A percentile compares a stretch with the other conserved stretches of the same genome.
Conservation (phyloP, 2,888 invertebrate species). For the Scaptomyza parva region DNA sequence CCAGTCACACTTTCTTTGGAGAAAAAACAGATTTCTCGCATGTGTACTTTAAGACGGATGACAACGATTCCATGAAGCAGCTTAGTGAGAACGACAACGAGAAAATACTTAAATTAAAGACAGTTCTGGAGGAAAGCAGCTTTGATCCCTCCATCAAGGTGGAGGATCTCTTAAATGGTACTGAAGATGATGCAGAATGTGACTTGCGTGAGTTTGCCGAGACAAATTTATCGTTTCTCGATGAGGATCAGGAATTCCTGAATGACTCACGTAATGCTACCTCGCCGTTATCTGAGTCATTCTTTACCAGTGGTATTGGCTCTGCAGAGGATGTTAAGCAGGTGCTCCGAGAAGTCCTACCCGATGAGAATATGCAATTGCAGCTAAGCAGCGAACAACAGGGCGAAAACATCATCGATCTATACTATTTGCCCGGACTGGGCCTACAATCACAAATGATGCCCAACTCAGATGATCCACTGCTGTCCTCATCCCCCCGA, state of each 20-base stretch:
- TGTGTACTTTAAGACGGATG: slow-evolving; percentile 80
- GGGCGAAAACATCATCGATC: slow-evolving; percentile 85
- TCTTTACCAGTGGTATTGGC: slow-evolving; percentile 92
- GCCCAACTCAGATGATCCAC: slow-evolving; percentile 94
- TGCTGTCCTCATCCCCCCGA: slow-evolving; percentile 93
- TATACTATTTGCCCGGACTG: slow-evolving; percentile 84
- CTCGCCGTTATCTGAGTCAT: slow-evolving; percentile 92
- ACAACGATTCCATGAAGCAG: slow-evolving; percentile 48
- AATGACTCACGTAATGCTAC: slow-evolving; percentile 90
- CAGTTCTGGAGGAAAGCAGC: slow-evolving; percentile 82
- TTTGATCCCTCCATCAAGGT: slow-evolving; percentile 83
- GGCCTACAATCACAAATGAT: slow-evolving; percentile 92
- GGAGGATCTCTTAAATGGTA: slow-evolving; percentile 82
- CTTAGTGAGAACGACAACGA: slow-evolving; percentile 83
- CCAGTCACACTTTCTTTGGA: slow-evolving; percentile 83
- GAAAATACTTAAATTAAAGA: slow-evolving; percentile 84
- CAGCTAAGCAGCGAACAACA: slow-evolving; percentile 84
- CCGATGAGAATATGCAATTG: slow-evolving; percentile 89
- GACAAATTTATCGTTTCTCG: slow-evolving; percentile 84
- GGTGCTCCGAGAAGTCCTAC: slow-evolving; percentile 92
- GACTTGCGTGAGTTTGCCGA: slow-evolving; percentile 84
- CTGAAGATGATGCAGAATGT: slow-evolving; percentile 82
- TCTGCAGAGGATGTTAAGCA: slow-evolving; percentile 95
- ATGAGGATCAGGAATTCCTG: slow-evolving; percentile 85
- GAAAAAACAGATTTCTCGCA: slow-evolving; percentile 82